Evolutionary conservation across 2,797 vertebrate genomes (phyloP).

Genomic region (Cirrhinus molitorella): DNA sequence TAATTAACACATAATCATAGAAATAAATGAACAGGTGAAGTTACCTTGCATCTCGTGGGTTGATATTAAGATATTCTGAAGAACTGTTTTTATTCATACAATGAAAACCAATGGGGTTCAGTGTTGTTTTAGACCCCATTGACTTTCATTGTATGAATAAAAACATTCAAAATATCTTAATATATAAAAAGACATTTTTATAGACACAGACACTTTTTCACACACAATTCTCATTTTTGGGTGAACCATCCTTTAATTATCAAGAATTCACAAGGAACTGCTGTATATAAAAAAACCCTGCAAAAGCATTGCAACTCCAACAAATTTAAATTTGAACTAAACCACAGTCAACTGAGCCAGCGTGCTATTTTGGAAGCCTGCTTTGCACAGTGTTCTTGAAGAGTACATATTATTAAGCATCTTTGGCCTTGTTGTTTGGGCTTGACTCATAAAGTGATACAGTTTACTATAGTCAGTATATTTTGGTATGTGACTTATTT

Average conservation of each 20-base stretch:
- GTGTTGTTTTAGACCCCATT: not conserved
- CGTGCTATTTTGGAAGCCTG: not conserved
- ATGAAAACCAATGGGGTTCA: not conserved
- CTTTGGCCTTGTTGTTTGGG: not conserved
- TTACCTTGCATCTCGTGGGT: not conserved
- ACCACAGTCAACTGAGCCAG: not conserved
- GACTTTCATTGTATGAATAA: too few species aligned
- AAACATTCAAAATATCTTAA: too few species aligned
- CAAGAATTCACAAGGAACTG: not conserved
- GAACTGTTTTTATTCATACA: not conserved
- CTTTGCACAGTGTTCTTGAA: not conserved
- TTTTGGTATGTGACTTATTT: not conserved
- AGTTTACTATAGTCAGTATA: not conserved
- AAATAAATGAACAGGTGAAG: not conserved
- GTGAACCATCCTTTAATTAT: not conserved
- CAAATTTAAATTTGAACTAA: not conserved
- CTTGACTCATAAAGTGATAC: not conserved
- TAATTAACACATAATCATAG: conserved; percentile 16
- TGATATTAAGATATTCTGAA: not conserved
- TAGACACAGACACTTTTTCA: too few species aligned
- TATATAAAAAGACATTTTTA: too few species aligned
- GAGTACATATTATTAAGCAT: not conserved
- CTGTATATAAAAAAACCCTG: too few species aligned
- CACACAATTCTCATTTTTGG: not conserved
- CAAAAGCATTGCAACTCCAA: not conserved